Conservation (phyloP, 2,113 vertebrate genomes). For the Globicephala melas region DNA sequence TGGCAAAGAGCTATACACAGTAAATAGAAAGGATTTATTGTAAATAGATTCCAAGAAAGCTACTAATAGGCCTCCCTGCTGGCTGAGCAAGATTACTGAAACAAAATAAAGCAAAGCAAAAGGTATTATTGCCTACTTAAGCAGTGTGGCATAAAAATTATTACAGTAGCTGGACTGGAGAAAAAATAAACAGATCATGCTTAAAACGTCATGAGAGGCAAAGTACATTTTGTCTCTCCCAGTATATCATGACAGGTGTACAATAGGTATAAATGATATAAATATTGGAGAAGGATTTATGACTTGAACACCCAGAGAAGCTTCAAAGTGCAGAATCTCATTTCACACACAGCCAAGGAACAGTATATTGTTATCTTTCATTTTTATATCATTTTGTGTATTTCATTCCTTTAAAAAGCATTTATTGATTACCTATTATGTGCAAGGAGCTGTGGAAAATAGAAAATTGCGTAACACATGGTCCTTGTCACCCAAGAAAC, state of each 20-base stretch:
- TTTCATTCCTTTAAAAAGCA: not conserved
- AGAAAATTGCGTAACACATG: constrained; percentile 14
- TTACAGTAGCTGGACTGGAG: not conserved
- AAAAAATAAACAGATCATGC: not conserved
- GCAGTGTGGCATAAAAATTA: not conserved
- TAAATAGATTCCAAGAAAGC: not conserved
- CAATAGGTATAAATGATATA: not conserved
- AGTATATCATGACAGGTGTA: not conserved
- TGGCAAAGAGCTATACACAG: not conserved
- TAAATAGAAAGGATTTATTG: not conserved
- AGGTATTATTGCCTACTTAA: not conserved
- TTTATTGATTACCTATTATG: constrained; percentile 43
- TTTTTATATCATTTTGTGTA: constrained; percentile 35
- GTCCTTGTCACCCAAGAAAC: not conserved
- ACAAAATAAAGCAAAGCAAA: constrained; percentile 36
- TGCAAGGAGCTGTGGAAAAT: constrained; percentile 3
- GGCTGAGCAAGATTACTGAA: not conserved
- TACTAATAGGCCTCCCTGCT: not conserved
- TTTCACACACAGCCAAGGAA: constrained; percentile 15
- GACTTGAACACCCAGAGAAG: not conserved
- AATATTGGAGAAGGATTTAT: constrained; percentile 6
- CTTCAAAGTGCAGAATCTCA: not conserved
- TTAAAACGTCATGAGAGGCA: not conserved
- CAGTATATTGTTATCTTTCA: not conserved
- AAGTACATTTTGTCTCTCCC: not conserved